phyloP scores from a whole-genome alignment of 2,888 invertebrate species.

The Notocelia uddmanniana region DNA sequence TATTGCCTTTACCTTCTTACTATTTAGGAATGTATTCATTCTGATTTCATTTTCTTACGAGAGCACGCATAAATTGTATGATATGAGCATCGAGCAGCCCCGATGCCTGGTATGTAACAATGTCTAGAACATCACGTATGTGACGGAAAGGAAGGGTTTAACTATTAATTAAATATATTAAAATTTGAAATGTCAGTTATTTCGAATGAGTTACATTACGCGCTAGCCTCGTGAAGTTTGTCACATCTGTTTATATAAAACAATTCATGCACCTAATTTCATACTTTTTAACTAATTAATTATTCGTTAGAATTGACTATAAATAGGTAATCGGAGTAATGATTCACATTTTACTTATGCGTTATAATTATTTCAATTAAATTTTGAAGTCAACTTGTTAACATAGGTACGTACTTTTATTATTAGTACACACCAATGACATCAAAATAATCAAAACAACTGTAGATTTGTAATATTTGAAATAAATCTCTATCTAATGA shows the following conservation, averaged over 20 bases:
- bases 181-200: background rate
- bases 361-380: conserved; percentile 52
- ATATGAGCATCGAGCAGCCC: background rate
- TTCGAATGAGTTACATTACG: conserved; percentile 41
- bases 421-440: conserved; percentile 20
- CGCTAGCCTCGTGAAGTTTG: conserved; percentile 80
- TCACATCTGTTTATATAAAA: conserved; percentile 67
- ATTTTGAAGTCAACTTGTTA: conserved; percentile 48
- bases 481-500: conserved; percentile 39
- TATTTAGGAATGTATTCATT: background rate
- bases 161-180: background rate
- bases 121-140: background rate
- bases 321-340: conserved; percentile 82
- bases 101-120: background rate
- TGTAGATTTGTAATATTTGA: conserved; percentile 23
- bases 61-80: background rate
- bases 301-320: conserved; percentile 72
- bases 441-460: conserved; percentile 55
- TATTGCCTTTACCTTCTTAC: conserved; percentile 1
- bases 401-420: conserved; percentile 16
- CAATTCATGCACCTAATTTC: conserved; percentile 67
- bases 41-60: conserved; percentile 1
- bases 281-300: conserved; percentile 68
- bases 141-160: background rate
- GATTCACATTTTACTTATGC: conserved; percentile 61